Conservation (phyloP, 1,140 invertebrate genomes). For the Leptoteleia sp. region DNA sequence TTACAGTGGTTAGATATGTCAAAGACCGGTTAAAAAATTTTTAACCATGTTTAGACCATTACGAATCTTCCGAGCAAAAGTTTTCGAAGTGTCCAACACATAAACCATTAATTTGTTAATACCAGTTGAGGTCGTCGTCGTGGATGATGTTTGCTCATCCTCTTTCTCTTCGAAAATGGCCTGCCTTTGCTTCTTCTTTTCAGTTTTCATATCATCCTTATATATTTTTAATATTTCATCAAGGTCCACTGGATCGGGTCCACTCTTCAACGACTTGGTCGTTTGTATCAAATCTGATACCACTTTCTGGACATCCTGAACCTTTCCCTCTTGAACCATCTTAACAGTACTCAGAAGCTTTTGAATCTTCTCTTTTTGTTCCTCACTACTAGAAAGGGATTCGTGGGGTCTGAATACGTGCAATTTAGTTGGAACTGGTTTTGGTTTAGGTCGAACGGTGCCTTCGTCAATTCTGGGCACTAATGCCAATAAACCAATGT, state of each 20-base stretch:
- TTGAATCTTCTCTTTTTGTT: slow-evolving; percentile 77
- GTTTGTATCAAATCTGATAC: slow-evolving; percentile 74
- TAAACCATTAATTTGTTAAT: slow-evolving; percentile 75
- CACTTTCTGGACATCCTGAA: slow-evolving; percentile 72
- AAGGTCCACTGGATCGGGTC: slow-evolving; percentile 78
- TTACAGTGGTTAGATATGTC: slow-evolving; percentile 30
- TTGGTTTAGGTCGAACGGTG: slow-evolving; percentile 6
- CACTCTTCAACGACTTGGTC: slow-evolving; percentile 73
- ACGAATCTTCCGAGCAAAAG: slow-evolving; percentile 69
- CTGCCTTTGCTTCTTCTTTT: slow-evolving; percentile 78
- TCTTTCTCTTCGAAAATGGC: slow-evolving; percentile 54
- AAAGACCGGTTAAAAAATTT: slow-evolving; percentile 62
- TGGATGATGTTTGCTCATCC: background rate
- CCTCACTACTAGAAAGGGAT: slow-evolving; percentile 59
- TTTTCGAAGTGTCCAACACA: slow-evolving; percentile 69
- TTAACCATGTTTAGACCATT: slow-evolving; percentile 69
- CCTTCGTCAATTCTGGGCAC: slow-evolving; percentile 44
- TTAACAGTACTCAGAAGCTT: slow-evolving; percentile 80
- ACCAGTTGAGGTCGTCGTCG: slow-evolving; percentile 67
- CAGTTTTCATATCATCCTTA: slow-evolving; percentile 76
- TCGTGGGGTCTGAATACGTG: slow-evolving; percentile 81
- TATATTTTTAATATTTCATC: slow-evolving; percentile 77
- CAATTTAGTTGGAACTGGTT: slow-evolving; percentile 53
- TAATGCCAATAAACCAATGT: slow-evolving; percentile 78
- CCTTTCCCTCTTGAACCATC: slow-evolving; percentile 79